Base-by-base conservation (phyloP, 1,140 invertebrate genomes). In the Whitmania pigra region DNA sequence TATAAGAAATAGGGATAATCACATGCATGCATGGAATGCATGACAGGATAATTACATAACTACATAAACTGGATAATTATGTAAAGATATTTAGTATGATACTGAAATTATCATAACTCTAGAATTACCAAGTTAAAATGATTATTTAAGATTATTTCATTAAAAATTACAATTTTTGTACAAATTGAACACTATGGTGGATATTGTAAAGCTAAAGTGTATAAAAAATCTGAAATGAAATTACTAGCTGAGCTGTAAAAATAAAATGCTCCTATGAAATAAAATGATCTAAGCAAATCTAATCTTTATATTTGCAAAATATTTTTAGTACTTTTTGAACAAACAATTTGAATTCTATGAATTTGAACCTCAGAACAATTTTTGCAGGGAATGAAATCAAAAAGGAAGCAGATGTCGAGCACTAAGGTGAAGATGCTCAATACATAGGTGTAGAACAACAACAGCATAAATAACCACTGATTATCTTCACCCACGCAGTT, bases 401-500 rank as follows among this genome's bases (percentile, higher is more conserved):
- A 70, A 13, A 70, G 40, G 69, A 49, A 25, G 36, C n/a, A 22
- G 17, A 53, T 22, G n/a, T 70, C 69, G 18, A 78, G 29, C 15
- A 77, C 68, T 63, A 80, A 77, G 18, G 77, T 75, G 43, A 75
- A 73, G n/a, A 75, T 60, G 67, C 78, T 75, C 27, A 80, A 75
- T 15, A 77, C 29, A 53, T 77, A 76, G n/a, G 80, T 75, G 73
- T 79, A 81, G 49, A 79, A 73, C 13, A 79, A 53, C 29, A 81
- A 75, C 67, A 77, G 76, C n/a, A 78, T 71, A 71, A 82, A 82
- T 17, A 77, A 75, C 76, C 76, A 80, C 57, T 82, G 81, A 69
- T 82, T 82, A 27, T 76, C 78, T 70, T 81, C 78, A 43, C 81
- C 81, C 22, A 82, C 80, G 78, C 81, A 82, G 68, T 82, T 82